These are phyloP conservation scores for Xestia rhomboidea DNA, from an alignment of 2,888 invertebrate genomes.

Conservation along the genomic window DNA sequence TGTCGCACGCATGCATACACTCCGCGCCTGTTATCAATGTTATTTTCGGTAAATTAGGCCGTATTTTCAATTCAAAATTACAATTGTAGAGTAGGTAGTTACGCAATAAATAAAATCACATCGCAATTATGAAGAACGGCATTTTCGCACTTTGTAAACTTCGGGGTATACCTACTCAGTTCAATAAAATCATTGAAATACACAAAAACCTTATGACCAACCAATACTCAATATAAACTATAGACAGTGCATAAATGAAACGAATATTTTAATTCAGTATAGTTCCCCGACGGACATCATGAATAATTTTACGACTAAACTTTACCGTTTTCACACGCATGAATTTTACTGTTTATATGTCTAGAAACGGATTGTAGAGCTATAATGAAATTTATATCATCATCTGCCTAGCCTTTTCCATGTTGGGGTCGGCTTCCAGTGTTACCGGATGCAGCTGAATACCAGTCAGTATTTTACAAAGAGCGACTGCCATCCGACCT, in stretches of 20 bases:
- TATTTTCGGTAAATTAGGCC: background rate
- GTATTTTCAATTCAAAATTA: background rate
- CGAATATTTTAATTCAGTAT: slow-evolving; percentile 18
- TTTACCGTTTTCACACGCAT: slow-evolving; percentile 53
- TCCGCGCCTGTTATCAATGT: background rate
- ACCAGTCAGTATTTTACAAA: background rate
- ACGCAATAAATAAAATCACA: background rate
- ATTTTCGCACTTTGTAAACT: slow-evolving; percentile 5
- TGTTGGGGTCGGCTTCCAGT: background rate
- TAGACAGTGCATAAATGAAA: background rate
- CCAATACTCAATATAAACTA: background rate
- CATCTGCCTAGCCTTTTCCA: background rate
- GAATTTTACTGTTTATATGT: slow-evolving; percentile 20
- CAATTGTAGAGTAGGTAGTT: background rate
- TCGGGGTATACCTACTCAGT: background rate
- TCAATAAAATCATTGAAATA: background rate
- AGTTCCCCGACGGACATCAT: slow-evolving; percentile 26
- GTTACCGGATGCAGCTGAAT: background rate
- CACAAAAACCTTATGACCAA: background rate
- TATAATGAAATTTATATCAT: background rate
- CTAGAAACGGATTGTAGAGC: slow-evolving; percentile 4
- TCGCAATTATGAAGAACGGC: background rate
- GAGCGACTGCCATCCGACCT: background rate
- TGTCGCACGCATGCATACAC: background rate
- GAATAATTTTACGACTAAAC: slow-evolving; percentile 40